Evolutionary conservation across 2,888 invertebrate species (phyloP), one percentile per base, ranked within the genome.

Genomic region (Lithophane socia): DNA sequence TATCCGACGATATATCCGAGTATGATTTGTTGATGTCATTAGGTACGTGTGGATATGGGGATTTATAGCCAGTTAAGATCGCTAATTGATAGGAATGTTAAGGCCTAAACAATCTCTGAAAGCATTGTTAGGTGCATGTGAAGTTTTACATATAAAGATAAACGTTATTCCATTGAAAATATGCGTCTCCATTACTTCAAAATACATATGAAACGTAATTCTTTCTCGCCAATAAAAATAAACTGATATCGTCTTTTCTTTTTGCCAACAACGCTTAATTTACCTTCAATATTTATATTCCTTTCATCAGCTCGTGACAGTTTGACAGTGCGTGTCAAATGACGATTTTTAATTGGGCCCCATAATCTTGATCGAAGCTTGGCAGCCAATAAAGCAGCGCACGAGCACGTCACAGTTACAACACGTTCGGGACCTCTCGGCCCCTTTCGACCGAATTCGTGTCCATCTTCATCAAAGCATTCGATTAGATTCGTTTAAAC

Each of bases 381-480:
- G 71, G 78, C 70, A 74, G 79, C 47, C 74, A 87, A 88, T 88
- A 86, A 80, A 68, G 69, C 74, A 42, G 72, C 42, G 73, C 71
- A 78, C 74, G 76, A 75, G 68, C 37, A 75, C 54, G 75, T 79
- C 80, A 79, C 77, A 69, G 77, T 75, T 67, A 75, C 77, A 66
- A 79, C 78, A 83, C 70, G 67, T 77, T 86, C 77, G 68, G 67
- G 72, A 64, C 73, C 72, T 70, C 70, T 83, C 71, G 73, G 73
- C 73, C 70, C 63, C 61, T 54, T 79, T 78, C 83, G 85, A 70
- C 75, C 69, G 79, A 91, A 90, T 88, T 84, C 81, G 73, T 85
- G 93, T 93, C 92, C 92, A 89, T 93, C 92, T 90, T 92, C 87
- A 92, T 93, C 89, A 88, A 79, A 79, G 71, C 85, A 84, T 83